Base-by-base conservation (phyloP, 1,140 invertebrate species). In the Drosophila pseudoobscura region DNA sequence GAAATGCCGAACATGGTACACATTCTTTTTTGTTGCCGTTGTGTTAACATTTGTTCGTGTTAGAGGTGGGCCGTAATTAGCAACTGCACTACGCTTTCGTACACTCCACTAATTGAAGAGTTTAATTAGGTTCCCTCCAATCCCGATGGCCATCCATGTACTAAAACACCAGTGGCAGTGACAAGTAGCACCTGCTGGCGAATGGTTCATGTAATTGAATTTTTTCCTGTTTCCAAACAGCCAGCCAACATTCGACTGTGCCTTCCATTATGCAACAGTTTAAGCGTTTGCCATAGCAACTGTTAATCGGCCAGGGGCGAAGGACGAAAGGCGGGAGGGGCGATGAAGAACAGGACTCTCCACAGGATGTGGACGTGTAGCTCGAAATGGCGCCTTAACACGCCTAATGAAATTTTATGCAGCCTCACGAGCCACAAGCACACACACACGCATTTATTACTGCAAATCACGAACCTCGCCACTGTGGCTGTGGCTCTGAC, bases 401-500 rank as follows among this genome's bases (percentile, higher is more conserved):
- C 62, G 83, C 65, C 78, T 87, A 87, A 87, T 87, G 63, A 87
- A 87, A 87, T 88, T 87, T 87, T 83, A 87, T 83, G 78, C 83
- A 78, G 65, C 50, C 78, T 88, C 78, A 83, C 78, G 56, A 78
- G 74, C 60, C 55, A 65, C 62, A 26, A 15, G 24, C 43, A 31
- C 39, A 31, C 49, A 54, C 52, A 55, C 60, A 29, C 7, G 35
- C 75, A 88, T 88, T 87, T 87, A 87, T 87, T 71, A 73, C 66
- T 45, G 61, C 53, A 75, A 87, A 88, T 78, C 82, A 87, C 75
- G 78, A 76, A 77, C 22, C 39, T 31, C 39, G 46, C 6, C 6
- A 26, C 24, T 26, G 24, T 26, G 31, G 17, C 49, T 9, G 2
- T 13, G 11, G 4, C 35, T 44, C 9, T 13, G 35, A 13, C 35